Conservation (phyloP, 2,113 vertebrate genomes). For the Neopipo cinnamomea region DNA sequence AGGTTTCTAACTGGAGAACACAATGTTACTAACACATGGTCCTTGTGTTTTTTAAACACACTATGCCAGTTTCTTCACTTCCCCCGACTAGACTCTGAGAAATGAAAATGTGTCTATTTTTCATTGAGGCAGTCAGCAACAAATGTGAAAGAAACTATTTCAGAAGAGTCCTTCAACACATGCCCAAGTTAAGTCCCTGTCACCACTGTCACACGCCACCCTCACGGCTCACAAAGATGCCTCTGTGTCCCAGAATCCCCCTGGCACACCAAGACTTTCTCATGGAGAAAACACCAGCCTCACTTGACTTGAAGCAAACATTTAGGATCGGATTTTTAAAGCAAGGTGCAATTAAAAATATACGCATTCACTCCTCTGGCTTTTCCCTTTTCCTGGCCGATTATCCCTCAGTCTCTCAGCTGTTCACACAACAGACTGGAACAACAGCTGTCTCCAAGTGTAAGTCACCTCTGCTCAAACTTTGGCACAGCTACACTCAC, state of each 20-base stretch:
- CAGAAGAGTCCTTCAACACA: slow-evolving; percentile 2
- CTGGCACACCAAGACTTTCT: not conserved
- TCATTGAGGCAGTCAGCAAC: not conserved
- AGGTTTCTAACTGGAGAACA: not conserved
- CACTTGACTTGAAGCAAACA: not conserved
- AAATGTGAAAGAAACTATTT: slow-evolving; percentile 14
- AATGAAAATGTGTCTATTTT: not conserved
- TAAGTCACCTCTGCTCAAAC: not conserved
- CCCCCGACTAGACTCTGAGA: not conserved
- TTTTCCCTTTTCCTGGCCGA: not conserved
- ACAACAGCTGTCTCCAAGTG: not conserved
- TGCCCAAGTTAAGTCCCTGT: not conserved
- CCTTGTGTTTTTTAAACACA: not conserved
- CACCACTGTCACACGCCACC: not conserved
- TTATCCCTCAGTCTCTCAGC: not conserved
- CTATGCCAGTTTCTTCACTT: not conserved
- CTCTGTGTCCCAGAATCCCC: not conserved
- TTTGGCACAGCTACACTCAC: not conserved
- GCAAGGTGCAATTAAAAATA: not conserved
- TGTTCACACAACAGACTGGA: not conserved
- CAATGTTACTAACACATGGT: not conserved
- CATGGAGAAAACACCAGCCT: not conserved
- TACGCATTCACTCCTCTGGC: not conserved
- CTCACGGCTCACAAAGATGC: not conserved
- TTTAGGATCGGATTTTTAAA: not conserved